phyloP scores from a whole-genome alignment of 1,140 invertebrate species.

The Drosophila triauraria region DNA sequence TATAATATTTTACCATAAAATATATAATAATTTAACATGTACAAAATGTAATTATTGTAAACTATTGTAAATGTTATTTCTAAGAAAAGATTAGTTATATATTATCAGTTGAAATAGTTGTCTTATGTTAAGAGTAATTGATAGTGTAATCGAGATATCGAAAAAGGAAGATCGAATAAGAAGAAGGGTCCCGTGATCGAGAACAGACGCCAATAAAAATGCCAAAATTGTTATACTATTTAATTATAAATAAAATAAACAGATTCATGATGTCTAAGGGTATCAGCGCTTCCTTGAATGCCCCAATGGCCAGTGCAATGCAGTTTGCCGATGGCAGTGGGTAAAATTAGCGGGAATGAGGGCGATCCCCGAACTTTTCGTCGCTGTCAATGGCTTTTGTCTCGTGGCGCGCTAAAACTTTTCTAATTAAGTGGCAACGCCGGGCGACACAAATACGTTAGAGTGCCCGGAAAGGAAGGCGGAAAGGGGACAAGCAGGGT shows the following conservation, averaged over 20 bases:
- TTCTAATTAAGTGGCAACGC: constrained; percentile 81
- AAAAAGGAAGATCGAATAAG: no score
- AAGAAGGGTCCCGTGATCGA: no score
- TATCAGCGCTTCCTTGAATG: neutral
- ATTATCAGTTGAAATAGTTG: no score
- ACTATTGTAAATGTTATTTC: no score
- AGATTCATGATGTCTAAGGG: neutral
- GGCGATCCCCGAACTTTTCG: constrained; percentile 59
- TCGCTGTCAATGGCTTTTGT: constrained; percentile 81
- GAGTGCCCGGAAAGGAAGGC: neutral
- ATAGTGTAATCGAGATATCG: no score
- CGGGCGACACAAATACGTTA: constrained; percentile 25
- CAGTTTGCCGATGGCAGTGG: constrained; percentile 22
- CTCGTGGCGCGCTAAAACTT: constrained; percentile 76
- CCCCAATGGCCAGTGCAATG: constrained; percentile 23
- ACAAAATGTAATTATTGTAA: no score
- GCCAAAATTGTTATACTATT: no score
- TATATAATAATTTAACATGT: no score
- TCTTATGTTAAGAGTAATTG: no score
- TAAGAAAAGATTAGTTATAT: no score
- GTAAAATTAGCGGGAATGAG: constrained; percentile 18
- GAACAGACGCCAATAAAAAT: no score
- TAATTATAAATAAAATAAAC: neutral
- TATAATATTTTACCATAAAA: no score
- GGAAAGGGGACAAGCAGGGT: neutral